Evolutionary conservation across 1,140 invertebrate species (phyloP), one percentile per base, ranked within the genome.

Genomic region (Agraylea sexmaculata): DNA sequence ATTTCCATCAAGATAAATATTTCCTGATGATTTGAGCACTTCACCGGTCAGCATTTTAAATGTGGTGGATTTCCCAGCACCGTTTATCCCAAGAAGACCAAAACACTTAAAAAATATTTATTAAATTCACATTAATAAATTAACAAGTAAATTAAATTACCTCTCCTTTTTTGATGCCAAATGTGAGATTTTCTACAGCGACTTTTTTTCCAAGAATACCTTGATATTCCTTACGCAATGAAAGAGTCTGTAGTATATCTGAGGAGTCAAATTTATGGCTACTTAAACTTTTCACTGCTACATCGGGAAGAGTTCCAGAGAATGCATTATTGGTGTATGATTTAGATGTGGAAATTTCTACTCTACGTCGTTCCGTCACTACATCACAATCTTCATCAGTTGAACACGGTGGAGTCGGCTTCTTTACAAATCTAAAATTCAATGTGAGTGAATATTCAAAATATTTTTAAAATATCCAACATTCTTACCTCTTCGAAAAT

Each of bases 1-100:
- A 10, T 43, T 38, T 4, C 55, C 57, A 47, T 63, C 55, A 23
- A 74, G 45, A 53, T 64, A 57, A 50, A 73, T 56, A 18, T 56
- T 51, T 0, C 75, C 77, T 3, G 65, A 49, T 23, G 66, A 63
- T 1, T 70, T 66, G 11, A 59, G 54, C 40, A 71, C 36, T 42
- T 81, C 76, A 1, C 79, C 80, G 0, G 81, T 85, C 28, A 83
- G 57, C 70, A 83, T 74, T 35, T 75, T 71, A 56, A 83, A 83
- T 10, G 78, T 81, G 0, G 77, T 79, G 0, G 78, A 80, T 57
- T 83, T 83, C 3, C 80, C 78, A 0, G 75, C 74, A 10, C 80
- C 80, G 53, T 84, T 83, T 38, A 78, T 69, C 13, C 84, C 83
- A 18, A 87, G 57, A 8, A 87, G 53, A 4, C 82, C 83, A 51